Evolutionary conservation across 1,140 invertebrate species (phyloP).

Genomic region (Rhysida immarginata): DNA sequence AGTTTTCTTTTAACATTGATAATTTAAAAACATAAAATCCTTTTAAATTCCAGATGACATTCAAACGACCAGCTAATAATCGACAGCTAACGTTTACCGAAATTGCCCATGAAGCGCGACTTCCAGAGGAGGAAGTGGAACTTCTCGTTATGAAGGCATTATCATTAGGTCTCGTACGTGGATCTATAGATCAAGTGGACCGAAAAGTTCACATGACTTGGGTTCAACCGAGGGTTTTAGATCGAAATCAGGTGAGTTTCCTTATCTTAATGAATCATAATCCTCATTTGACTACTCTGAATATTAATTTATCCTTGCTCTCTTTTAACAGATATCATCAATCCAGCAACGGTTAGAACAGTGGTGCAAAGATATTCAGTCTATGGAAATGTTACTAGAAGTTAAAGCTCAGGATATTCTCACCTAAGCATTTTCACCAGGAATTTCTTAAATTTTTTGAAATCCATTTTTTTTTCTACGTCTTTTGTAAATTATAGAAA

Average conservation of each 20-base stretch:
- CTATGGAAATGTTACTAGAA: conserved; percentile 65
- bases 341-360: conserved; percentile 62
- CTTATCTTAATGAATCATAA: too few relatives aligned
- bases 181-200: conserved; percentile 88
- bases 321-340: conserved; percentile 6
- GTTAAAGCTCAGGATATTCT: conserved; percentile 68
- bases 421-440: conserved; percentile 37
- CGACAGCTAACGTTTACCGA: conserved; percentile 77
- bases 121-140: conserved; percentile 74
- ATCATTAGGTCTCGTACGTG: conserved; percentile 82
- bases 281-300: too few relatives aligned
- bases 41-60: conserved; percentile 41
- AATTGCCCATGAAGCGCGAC: conserved; percentile 67
- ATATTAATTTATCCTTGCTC: conserved; percentile 4
- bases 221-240: conserved; percentile 83
- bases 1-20: too few relatives aligned
- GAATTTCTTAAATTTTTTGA: too few relatives aligned
- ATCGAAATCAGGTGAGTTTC: conserved; percentile 45
- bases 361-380: conserved; percentile 67
- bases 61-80: conserved; percentile 45
- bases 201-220: conserved; percentile 65
- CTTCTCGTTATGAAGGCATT: conserved; percentile 95
- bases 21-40: too few relatives aligned
- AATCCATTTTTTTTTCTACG: too few relatives aligned
- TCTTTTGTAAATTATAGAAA: too few relatives aligned